These are phyloP conservation scores for Calosoma granatense DNA, from an alignment of 1,140 invertebrate genomes.

Conservation along the genomic window DNA sequence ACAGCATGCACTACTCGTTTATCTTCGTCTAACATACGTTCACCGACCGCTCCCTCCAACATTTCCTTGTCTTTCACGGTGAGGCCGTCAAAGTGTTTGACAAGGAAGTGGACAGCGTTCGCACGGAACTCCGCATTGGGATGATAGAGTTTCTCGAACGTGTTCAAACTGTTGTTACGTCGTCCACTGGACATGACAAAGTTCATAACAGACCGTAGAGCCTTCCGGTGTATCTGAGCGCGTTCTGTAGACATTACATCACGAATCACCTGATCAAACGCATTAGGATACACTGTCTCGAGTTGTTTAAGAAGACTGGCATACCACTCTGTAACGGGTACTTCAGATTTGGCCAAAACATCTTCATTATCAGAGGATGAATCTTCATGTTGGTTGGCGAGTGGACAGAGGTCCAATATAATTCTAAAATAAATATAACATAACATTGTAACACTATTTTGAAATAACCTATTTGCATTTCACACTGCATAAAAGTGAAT, in stretches of 20 bases:
- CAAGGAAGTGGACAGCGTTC: conserved; percentile 47
- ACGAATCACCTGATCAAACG: conserved; percentile 48
- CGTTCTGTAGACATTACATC: conserved; percentile 24
- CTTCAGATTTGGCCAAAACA: conserved; percentile 11
- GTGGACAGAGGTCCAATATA: not conserved
- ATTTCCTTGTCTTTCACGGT: conserved; percentile 40
- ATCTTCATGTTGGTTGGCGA: conserved; percentile 2
- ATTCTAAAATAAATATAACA: not conserved
- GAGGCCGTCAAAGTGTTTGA: conserved; percentile 39
- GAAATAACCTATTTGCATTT: no score
- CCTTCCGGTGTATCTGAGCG: conserved; percentile 17
- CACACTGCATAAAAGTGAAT: no score
- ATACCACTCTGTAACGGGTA: conserved; percentile 35
- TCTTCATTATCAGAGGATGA: conserved; percentile 19
- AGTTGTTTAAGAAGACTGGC: conserved; percentile 38
- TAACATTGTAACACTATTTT: no score
- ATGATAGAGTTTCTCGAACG: conserved; percentile 59
- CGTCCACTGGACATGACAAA: conserved; percentile 33
- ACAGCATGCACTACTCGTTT: conserved; percentile 40
- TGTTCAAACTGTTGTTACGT: conserved; percentile 29
- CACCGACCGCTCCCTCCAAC: conserved; percentile 43
- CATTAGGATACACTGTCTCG: conserved; percentile 52
- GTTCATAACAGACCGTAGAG: conserved; percentile 21
- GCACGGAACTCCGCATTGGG: conserved; percentile 46
- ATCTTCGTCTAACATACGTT: conserved; percentile 47